Percentiles rank a stretch among this genome's conserved stretches.
Conservation (phyloP, 2,797 vertebrate genomes). For the Peromyscus melanophrys region DNA sequence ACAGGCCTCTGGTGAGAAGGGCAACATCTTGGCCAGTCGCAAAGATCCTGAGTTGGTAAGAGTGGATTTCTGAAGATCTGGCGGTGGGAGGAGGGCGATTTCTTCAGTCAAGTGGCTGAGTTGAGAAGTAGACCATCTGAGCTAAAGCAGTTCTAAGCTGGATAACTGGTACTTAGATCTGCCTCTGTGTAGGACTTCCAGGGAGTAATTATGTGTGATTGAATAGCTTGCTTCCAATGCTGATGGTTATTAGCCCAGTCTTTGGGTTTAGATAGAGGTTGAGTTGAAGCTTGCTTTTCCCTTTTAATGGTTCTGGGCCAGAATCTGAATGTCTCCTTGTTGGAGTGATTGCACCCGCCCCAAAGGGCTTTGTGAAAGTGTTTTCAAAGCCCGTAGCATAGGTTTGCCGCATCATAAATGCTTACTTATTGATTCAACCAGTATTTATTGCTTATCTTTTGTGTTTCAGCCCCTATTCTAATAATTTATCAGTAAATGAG, state of each 20-base stretch:
- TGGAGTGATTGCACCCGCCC: neutral
- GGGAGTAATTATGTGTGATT: neutral
- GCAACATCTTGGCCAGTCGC: slow-evolving; percentile 98
- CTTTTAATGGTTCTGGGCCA: neutral
- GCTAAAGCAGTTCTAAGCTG: neutral
- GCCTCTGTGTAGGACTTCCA: neutral
- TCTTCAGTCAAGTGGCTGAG: neutral
- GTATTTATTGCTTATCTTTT: neutral
- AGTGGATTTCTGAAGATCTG: neutral
- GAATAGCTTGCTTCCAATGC: neutral
- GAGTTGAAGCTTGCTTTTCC: neutral
- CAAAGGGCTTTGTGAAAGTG: neutral
- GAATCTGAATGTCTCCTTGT: slow-evolving; percentile 14
- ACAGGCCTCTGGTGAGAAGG: slow-evolving; percentile 95
- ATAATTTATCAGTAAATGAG: neutral
- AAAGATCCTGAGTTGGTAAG: slow-evolving; percentile 98
- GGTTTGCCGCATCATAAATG: neutral
- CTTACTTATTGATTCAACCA: neutral
- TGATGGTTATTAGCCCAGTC: neutral
- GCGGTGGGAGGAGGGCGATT: neutral
- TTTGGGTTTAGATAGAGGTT: neutral
- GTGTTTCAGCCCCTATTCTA: neutral
- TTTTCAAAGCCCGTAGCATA: neutral
- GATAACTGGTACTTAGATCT: slow-evolving; percentile 19
- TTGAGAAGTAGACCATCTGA: neutral